These are phyloP conservation scores for Scomber colias DNA, from an alignment of 2,113 vertebrate genomes.

Conservation along the genomic window DNA sequence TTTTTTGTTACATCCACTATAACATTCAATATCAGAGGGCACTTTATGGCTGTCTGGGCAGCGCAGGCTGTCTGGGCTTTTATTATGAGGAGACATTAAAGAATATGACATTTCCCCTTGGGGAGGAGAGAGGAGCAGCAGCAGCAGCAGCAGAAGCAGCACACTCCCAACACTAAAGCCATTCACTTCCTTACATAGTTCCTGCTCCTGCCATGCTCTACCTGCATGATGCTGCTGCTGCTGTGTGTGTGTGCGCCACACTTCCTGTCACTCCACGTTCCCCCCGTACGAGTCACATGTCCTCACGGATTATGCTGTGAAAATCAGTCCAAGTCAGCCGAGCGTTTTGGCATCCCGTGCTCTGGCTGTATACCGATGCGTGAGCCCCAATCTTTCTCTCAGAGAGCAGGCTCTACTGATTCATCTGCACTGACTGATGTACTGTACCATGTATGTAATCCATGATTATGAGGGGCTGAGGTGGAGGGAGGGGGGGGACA, in stretches of 20 bases:
- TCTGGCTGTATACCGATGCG: not conserved
- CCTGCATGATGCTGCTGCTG: not conserved
- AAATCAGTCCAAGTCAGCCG: not conserved
- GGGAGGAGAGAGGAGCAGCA: no score
- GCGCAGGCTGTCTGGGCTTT: no score
- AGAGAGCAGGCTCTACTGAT: not conserved
- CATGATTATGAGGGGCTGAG: slow-evolving; percentile 4
- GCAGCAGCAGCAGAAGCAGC: no score
- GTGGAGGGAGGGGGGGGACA: not conserved
- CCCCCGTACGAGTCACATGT: not conserved
- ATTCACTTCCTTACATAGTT: no score
- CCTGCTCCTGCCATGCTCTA: not conserved
- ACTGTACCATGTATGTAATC: slow-evolving; percentile 8
- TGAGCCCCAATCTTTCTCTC: not conserved
- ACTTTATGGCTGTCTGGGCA: slow-evolving; percentile 4
- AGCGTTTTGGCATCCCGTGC: not conserved
- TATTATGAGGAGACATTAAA: no score
- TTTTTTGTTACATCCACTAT: not conserved
- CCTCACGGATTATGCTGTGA: not conserved
- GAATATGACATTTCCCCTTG: no score
- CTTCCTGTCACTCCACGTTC: not conserved
- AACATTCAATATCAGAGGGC: not conserved
- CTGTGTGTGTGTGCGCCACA: not conserved
- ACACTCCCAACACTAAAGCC: no score
- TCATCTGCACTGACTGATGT: slow-evolving; percentile 14